Percentiles rank a stretch among this genome's conserved stretches.
Conservation (phyloP, 2,113 vertebrate species). For the Heterotilapia buettikoferi region DNA sequence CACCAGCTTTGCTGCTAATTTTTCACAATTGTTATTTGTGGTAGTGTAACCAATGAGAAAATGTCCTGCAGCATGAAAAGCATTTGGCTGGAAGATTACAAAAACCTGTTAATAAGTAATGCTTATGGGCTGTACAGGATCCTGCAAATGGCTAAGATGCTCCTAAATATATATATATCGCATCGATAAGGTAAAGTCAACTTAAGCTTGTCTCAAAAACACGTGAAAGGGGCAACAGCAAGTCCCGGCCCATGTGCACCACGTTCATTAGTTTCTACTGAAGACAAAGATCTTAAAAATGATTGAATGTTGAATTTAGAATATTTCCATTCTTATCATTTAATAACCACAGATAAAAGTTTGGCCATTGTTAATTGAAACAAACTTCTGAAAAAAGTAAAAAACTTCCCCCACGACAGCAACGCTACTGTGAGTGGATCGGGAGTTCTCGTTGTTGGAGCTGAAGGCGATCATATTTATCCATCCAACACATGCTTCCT, state of each 20-base stretch:
- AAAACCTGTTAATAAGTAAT: not conserved
- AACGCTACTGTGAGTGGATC: not conserved
- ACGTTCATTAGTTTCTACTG: not conserved
- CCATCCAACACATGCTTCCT: slow-evolving; percentile 27
- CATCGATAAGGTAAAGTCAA: not conserved
- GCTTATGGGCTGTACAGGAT: not conserved
- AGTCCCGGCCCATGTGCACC: not conserved
- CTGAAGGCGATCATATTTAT: slow-evolving; percentile 11
- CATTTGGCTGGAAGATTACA: not conserved
- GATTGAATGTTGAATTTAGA: not conserved
- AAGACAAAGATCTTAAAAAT: not conserved
- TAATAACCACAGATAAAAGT: not conserved
- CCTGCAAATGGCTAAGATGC: not conserved
- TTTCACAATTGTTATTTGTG: not conserved
- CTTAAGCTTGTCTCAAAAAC: not conserved
- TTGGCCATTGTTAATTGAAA: not conserved
- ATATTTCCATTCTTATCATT: not conserved
- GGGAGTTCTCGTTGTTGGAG: not conserved
- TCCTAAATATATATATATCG: not conserved
- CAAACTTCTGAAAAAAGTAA: not conserved
- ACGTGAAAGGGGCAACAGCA: not conserved
- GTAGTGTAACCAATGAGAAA: not conserved
- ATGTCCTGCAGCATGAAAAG: not conserved
- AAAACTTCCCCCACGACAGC: not conserved
- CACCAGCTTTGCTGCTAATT: not conserved